Evolutionary conservation across 2,797 vertebrate species (phyloP), one percentile per base, ranked within the genome.

Genomic region (Antennarius maculatus): DNA sequence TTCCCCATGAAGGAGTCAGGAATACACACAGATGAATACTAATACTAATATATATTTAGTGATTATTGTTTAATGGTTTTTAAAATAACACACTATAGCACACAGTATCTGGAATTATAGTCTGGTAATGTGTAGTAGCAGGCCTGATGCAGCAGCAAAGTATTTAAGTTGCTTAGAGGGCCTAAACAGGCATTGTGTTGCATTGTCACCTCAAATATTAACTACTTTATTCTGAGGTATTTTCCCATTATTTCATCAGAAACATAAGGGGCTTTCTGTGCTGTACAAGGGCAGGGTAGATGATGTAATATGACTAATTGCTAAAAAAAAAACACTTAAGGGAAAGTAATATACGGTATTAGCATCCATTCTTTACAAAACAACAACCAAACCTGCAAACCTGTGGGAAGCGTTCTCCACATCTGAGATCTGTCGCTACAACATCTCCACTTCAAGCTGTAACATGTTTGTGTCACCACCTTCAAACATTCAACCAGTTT

Each of bases 401-500:
- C 48, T 34, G 16, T 14, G 7, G 7, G 59, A 29, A 43, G 23
- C 39, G 27, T 54, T 70, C 45, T 39, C 69, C 48, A 77, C 60
- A 18, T 54, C 15, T 13, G 15, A 43, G 13, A 14, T 5, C 42
- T 39, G 37, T 39, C 37, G 9, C 9, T 39, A 39, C 31, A 34
- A 34, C 10, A 39, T 39, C 37, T 8, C 7, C 10, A 16, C 8
- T n/a, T 4, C n/a, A 7, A 8, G 16, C 16, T 46, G 45, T 3
- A 17, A 46, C n/a, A 46, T n/a, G 12, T 4, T 7, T 17, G 10
- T 23, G 52, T 46, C 42, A 29, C 28, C 48, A 5, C 55, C 63
- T 23, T 34, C 14, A 0, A 27, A 61, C 31, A 59, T 34, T 61
- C 11, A 79, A 49, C 71, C 77, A 68, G 83, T 73, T 69, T 49